Percentiles rank a stretch among this genome's conserved stretches.
Conservation (phyloP, 2,888 invertebrate species). For the Andrena bicolor region DNA sequence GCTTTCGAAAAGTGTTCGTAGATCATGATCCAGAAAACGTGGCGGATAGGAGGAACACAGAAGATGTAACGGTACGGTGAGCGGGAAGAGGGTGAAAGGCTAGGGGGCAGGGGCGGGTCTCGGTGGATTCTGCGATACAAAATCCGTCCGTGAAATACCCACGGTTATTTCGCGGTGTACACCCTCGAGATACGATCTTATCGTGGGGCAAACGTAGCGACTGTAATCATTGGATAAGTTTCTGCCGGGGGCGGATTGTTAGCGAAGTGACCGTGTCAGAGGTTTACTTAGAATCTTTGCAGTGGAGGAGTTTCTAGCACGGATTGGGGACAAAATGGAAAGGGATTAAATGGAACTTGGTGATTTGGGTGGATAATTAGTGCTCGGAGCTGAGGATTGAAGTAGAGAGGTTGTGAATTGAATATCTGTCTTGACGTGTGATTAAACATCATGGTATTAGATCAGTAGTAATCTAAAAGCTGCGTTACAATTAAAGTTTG, state of each 20-base stretch:
- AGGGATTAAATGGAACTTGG: conserved; percentile 38
- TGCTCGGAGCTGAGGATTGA: conserved; percentile 19
- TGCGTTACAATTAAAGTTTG: too few species aligned
- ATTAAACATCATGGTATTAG: conserved; percentile 22
- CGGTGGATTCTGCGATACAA: conserved; percentile 64
- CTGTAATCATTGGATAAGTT: conserved; percentile 64
- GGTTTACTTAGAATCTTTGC: conserved; percentile 9
- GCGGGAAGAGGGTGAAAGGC: conserved; percentile 28
- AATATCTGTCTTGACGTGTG: conserved; percentile 21
- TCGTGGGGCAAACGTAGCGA: conserved; percentile 56
- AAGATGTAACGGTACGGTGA: neutral
- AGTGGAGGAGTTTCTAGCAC: neutral
- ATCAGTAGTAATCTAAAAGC: conserved; percentile 3
- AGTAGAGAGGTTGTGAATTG: conserved; percentile 25
- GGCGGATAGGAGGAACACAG: neutral
- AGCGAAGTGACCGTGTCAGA: conserved; percentile 26
- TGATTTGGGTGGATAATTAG: conserved; percentile 34
- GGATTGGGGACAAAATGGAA: conserved; percentile 32
- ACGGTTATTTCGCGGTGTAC: conserved; percentile 64
- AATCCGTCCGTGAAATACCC: conserved; percentile 62
- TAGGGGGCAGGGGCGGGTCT: conserved; percentile 27
- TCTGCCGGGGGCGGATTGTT: conserved; percentile 21
- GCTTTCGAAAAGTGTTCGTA: conserved; percentile 42
- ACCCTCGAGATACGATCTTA: conserved; percentile 55
- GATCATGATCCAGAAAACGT: conserved; percentile 55